Conservation (phyloP, 2,113 vertebrate species). For the Phalacrocorax pelagicus region DNA sequence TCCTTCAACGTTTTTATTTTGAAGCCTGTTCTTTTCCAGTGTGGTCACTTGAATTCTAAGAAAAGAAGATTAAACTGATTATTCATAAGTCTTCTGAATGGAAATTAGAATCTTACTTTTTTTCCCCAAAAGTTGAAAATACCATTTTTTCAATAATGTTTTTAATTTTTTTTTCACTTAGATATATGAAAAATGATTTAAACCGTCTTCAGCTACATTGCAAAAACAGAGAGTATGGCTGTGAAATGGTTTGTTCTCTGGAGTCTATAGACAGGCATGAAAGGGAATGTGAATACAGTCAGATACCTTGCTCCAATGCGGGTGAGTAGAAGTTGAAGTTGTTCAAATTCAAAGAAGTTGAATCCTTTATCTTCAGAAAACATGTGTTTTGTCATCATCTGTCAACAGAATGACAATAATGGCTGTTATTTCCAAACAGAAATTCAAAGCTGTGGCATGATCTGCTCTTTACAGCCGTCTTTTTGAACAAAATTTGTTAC, state of each 20-base stretch:
- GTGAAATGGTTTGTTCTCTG: slow-evolving; percentile 84
- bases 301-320: slow-evolving; percentile 79
- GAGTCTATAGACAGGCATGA: slow-evolving; percentile 85
- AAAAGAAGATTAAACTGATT: neutral
- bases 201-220: slow-evolving; percentile 86
- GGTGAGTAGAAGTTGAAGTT: slow-evolving; percentile 66
- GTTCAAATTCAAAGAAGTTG: neutral
- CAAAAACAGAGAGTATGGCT: slow-evolving; percentile 80
- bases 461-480: neutral
- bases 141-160: neutral
- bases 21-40: neutral
- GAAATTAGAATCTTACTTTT: neutral
- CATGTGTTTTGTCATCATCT: neutral
- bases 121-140: neutral
- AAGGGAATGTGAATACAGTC: slow-evolving; percentile 84
- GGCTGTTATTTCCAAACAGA: neutral
- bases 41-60: neutral
- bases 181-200: slow-evolving; percentile 92
- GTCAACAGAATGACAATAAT: neutral
- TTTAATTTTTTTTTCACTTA: neutral
- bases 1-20: neutral
- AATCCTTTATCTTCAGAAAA: neutral
- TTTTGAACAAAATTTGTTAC: neutral
- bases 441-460: neutral
- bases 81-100: neutral